A percentile compares a stretch with the other conserved stretches of the same genome.
Conservation (phyloP, 23 tunicate genomes). For the Trididemnum nubilum region DNA sequence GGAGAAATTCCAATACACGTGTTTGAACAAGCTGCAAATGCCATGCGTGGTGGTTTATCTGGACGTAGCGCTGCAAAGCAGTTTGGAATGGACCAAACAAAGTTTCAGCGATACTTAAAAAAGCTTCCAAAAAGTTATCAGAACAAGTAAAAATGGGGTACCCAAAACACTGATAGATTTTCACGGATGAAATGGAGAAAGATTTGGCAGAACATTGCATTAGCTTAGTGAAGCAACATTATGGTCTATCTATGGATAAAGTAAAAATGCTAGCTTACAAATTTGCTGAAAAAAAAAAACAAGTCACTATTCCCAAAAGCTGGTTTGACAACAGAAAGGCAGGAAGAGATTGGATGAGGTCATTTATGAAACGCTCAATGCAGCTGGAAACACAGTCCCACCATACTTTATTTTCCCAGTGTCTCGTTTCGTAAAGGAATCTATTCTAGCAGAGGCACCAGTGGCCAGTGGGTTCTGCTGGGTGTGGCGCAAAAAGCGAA, state of each 20-base stretch:
- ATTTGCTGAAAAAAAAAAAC: too few relatives aligned
- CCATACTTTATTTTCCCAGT: conserved; percentile 33
- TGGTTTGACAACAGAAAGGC: conserved; percentile 18
- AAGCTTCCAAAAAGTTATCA: conserved; percentile 5
- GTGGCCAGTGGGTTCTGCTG: conserved; percentile 20
- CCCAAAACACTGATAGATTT: conserved; percentile 24
- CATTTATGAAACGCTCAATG: conserved; percentile 33
- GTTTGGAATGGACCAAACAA: conserved; percentile 33
- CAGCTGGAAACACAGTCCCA: conserved; percentile 44
- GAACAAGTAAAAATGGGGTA: conserved; percentile 23
- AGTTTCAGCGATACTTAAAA: conserved; percentile 20
- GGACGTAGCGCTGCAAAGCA: too few relatives aligned
- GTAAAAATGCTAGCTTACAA: too few relatives aligned
- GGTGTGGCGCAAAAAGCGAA: conserved; percentile 17
- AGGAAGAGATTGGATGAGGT: conserved; percentile 8
- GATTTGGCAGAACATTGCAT: too few relatives aligned
- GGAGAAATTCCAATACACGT: conserved; percentile 25
- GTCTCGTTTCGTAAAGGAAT: conserved; percentile 14
- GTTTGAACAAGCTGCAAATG: conserved; percentile 35
- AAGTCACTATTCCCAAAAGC: conserved; percentile 13
- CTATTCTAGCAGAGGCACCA: conserved; percentile 30
- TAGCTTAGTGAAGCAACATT: too few relatives aligned
- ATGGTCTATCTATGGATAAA: too few relatives aligned
- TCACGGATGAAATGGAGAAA: conserved; percentile 23
- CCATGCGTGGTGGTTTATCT: too few relatives aligned